Conservation (phyloP, 2,888 invertebrate genomes). For the Eristalinus aeneus region DNA sequence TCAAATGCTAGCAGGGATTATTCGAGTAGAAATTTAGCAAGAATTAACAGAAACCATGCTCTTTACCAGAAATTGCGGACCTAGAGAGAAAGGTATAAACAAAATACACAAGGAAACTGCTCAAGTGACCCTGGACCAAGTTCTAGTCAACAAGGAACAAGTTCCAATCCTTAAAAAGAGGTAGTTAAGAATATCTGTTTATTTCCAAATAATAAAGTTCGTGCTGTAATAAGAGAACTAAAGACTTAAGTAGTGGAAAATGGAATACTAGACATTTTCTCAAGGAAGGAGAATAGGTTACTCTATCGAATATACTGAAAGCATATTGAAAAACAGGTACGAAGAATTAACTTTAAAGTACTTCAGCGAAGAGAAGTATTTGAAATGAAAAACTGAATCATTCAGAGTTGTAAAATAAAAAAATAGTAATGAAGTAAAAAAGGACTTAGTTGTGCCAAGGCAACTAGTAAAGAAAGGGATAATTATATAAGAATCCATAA, state of each 20-base stretch:
- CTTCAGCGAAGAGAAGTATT: neutral
- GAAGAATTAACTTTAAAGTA: constrained; percentile 22
- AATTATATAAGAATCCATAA: constrained; percentile 1
- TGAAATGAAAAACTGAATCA: neutral
- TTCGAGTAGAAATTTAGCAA: neutral
- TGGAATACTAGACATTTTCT: constrained; percentile 20
- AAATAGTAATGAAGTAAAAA: neutral
- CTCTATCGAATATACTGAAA: constrained; percentile 26
- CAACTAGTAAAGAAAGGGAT: neutral
- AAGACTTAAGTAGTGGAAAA: constrained; percentile 17
- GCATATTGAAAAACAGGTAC: neutral
- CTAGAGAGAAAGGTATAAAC: neutral
- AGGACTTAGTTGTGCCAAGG: neutral
- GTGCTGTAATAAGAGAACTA: neutral
- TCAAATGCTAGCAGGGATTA: neutral
- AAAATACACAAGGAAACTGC: neutral
- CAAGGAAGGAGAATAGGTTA: constrained; percentile 39
- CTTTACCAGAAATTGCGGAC: neutral
- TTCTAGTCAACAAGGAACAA: neutral
- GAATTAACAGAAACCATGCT: neutral
- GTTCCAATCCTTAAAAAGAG: neutral
- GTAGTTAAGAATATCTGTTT: constrained; percentile 9
- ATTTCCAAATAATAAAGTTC: constrained; percentile 27
- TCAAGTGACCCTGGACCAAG: neutral
- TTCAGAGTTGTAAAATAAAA: neutral